Evolutionary conservation across 2,888 invertebrate species (phyloP).

Genomic region (Parochlus steinenii): DNA sequence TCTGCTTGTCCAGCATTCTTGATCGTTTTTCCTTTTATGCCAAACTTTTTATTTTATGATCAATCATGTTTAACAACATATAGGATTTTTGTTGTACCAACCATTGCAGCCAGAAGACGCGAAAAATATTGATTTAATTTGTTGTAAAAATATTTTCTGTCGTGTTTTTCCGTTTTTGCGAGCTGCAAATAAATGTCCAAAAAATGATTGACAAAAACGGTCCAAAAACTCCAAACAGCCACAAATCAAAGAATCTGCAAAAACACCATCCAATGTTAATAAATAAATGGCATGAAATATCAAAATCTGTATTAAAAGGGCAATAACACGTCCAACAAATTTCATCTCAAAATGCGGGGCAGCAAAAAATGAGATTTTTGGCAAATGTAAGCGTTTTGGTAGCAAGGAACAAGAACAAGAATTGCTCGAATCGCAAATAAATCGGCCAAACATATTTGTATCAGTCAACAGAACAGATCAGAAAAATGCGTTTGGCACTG

Average conservation of each 20-base stretch:
- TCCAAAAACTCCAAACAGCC: neutral
- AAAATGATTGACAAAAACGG: slow-evolving; percentile 9
- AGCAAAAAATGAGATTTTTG: neutral
- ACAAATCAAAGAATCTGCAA: slow-evolving; percentile 4
- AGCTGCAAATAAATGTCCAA: slow-evolving; percentile 11
- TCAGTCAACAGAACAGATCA: no score
- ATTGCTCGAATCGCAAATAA: no score
- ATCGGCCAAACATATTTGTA: no score
- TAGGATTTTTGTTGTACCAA: neutral
- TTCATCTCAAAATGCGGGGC: neutral
- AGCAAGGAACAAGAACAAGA: neutral
- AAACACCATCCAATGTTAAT: slow-evolving; percentile 12
- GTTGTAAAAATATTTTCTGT: slow-evolving; percentile 5
- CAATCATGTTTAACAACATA: slow-evolving; percentile 1
- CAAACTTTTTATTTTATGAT: no score
- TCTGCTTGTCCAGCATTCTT: no score
- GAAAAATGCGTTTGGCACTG: no score
- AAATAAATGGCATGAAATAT: slow-evolving; percentile 12
- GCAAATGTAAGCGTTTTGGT: slow-evolving; percentile 1
- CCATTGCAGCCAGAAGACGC: neutral
- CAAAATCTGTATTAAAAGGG: slow-evolving; percentile 11
- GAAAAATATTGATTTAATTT: slow-evolving; percentile 7
- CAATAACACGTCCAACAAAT: slow-evolving; percentile 10
- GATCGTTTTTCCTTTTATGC: no score
- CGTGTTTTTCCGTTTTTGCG: neutral